phyloP scores from a whole-genome alignment of 2,888 invertebrate species.

The Electrophaes corylata region DNA sequence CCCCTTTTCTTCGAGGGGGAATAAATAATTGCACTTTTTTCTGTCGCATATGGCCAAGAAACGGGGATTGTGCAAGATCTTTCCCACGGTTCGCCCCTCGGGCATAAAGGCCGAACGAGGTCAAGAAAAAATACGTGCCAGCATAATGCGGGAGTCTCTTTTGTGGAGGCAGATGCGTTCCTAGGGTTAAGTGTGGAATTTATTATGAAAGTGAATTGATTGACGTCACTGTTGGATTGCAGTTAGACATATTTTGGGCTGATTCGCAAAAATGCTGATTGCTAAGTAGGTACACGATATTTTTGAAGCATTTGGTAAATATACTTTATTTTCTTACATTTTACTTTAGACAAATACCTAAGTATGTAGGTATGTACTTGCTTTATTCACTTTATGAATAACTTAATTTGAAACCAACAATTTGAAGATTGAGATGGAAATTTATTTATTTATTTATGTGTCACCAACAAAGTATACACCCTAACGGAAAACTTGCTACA shows the following conservation, averaged over 20 bases:
- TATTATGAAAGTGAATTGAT: constrained; percentile 71
- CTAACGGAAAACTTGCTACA: too few species aligned
- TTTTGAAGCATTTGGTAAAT: not conserved
- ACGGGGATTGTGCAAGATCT: constrained; percentile 78
- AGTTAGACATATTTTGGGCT: constrained; percentile 33
- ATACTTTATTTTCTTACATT: not conserved
- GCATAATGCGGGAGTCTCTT: constrained; percentile 76
- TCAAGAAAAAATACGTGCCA: constrained; percentile 83
- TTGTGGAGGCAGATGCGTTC: constrained; percentile 78
- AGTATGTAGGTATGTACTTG: too few species aligned
- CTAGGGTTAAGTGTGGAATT: constrained; percentile 79
- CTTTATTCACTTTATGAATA: too few species aligned
- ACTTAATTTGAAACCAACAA: too few species aligned
- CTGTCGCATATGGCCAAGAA: constrained; percentile 84
- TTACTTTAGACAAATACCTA: too few species aligned
- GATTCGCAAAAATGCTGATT: too few species aligned
- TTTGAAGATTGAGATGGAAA: too few species aligned
- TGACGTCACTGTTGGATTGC: constrained; percentile 54
- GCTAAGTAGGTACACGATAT: not conserved
- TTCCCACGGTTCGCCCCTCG: constrained; percentile 82
- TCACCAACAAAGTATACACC: too few species aligned
- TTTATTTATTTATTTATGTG: too few species aligned
- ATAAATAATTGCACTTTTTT: constrained; percentile 85
- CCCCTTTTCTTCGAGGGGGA: constrained; percentile 83
- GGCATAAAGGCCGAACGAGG: constrained; percentile 78